Base-by-base conservation (phyloP, 2,888 invertebrate genomes). In the Liposcelis brunnea region DNA sequence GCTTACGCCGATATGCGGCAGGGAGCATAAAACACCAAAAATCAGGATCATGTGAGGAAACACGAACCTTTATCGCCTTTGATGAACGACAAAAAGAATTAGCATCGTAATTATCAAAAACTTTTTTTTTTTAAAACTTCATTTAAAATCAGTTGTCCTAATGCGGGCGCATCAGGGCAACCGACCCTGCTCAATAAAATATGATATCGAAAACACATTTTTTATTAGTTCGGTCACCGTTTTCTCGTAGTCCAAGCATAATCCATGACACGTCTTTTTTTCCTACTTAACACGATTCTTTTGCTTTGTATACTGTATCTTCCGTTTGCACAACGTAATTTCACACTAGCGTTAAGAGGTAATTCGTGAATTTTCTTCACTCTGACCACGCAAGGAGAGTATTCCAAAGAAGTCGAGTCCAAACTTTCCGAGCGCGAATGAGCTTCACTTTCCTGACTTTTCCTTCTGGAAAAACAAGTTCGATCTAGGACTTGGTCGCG, bases 371-470 rank as follows among this genome's bases (percentile, higher is more conserved):
- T 12, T 21, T 40, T 40, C 7, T 21, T 16, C 6, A 40, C 40
- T 12, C 40, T 7, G 15, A 40, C 40, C 40, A 40, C 40, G 40
- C 40, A 40, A 14, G 40, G 40, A 16, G 40, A 18, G 10, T 19
- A 16, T 7, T 26, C 26, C 8, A 26, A 26, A 26, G 26, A 26
- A 26, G 4, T 26, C 26, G 26, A 26, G 26, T 26, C 26, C 5
- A 4, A 26, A 26, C 26, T 26, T 26, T 26, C 26, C 26, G 26
- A 26, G 8, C 26, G 26, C 26, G 26, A 26, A 26, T 26, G 26
- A 26, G 8, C 8, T 26, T 26, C 26, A 8, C 26, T 26, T 26
- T 26, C 26, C 8, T 26, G 26, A 26, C 26, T 26, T 26, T 26
- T 26, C 26, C 26, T 4, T 26, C 26, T 26, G 4, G 26, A n/a